A percentile compares a stretch with the other conserved stretches of the same genome.
Conservation (phyloP, 2,888 invertebrate species). For the Leptinotarsa juncta region DNA sequence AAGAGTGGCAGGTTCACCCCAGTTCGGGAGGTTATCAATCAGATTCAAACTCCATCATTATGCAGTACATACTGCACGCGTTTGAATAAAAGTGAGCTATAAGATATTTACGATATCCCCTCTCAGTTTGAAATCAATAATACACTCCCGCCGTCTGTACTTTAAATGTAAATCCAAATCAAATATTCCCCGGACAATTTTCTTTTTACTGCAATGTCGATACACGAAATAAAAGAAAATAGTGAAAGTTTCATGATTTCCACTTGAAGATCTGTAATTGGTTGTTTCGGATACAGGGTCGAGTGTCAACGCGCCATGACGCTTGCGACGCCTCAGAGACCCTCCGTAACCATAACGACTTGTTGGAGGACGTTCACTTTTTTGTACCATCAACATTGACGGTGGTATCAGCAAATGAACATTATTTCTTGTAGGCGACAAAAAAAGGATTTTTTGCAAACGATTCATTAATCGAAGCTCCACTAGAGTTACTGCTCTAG, state of each 20-base stretch:
- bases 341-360: slow-evolving; percentile 33
- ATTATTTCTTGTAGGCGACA: neutral
- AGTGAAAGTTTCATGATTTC: slow-evolving; percentile 22
- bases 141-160: neutral
- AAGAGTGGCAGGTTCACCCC: too few species aligned
- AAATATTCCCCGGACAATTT: slow-evolving; percentile 9
- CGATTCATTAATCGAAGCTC: too few species aligned
- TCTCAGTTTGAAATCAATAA: neutral
- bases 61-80: too few species aligned
- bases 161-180: slow-evolving; percentile 16
- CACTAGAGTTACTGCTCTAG: too few species aligned
- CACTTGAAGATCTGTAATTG: slow-evolving; percentile 36
- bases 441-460: too few species aligned
- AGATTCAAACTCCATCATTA: too few species aligned
- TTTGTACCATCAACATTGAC: neutral
- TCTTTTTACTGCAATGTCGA: neutral
- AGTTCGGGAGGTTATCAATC: too few species aligned
- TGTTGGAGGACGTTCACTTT: slow-evolving; percentile 16
- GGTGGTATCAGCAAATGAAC: neutral
- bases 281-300: slow-evolving; percentile 26
- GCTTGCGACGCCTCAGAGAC: slow-evolving; percentile 26
- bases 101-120: neutral
- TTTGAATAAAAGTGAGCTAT: too few species aligned
- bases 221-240: neutral
- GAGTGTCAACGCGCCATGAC: slow-evolving; percentile 29